These are phyloP conservation scores for Isaurus tuberculatus DNA, from an alignment of 92 coral and sea anemone species.

Conservation along the genomic window DNA sequence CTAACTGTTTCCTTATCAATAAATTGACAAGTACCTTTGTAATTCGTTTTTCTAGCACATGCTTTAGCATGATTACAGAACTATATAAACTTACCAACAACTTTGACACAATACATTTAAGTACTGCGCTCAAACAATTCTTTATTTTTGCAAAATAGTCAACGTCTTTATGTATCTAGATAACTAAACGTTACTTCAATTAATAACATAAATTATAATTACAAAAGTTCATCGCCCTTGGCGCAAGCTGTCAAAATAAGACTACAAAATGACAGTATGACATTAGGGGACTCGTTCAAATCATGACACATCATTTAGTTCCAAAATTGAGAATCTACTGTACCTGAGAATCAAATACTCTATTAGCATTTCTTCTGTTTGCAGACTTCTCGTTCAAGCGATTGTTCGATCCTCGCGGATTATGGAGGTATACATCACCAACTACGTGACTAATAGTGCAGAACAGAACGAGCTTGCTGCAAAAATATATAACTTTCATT, in stretches of 20 bases:
- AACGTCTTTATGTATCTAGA: neutral
- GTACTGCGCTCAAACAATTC: neutral
- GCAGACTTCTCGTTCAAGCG: constrained; percentile 95
- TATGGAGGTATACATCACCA: constrained; percentile 88
- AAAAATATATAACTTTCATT: constrained; percentile 25
- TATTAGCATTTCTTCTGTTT: constrained; percentile 88
- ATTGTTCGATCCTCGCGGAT: constrained; percentile 92
- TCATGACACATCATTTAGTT: neutral
- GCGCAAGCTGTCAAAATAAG: constrained; percentile 16
- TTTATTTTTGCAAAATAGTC: too few relatives aligned
- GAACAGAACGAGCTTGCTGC: constrained; percentile 10
- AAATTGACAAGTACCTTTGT: too few relatives aligned
- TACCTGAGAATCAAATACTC: constrained; percentile 99
- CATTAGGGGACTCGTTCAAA: neutral
- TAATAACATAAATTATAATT: neutral
- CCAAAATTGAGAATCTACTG: neutral
- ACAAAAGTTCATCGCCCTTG: too few relatives aligned
- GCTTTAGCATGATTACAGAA: too few relatives aligned
- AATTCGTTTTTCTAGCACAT: too few relatives aligned
- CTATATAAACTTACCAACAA: too few relatives aligned
- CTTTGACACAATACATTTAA: neutral
- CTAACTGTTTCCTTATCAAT: neutral
- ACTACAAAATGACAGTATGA: neutral
- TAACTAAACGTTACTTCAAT: neutral
- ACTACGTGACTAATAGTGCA: neutral